Base-by-base conservation (phyloP, 2,113 vertebrate species). In the Ceuthmochares aereus region DNA sequence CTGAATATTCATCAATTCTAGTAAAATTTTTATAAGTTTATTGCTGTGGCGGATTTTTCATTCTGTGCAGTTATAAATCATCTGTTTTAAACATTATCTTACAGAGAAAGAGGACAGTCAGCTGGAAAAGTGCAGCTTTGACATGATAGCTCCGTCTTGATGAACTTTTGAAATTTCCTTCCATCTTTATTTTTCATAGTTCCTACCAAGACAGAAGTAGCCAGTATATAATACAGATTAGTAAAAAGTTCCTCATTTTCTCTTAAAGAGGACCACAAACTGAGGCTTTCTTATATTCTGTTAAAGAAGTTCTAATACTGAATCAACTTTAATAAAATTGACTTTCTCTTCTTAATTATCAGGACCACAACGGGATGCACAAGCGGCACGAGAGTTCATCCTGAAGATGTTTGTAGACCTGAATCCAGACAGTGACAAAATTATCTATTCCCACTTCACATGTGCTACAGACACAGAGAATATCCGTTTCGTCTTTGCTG, bases 361-460 rank as follows among this genome's bases (percentile, higher is more conserved):
- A 99, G 99, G 99, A 97, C 98, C 99, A 20, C 99, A 99, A 75
- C 97, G 99, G 90, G 99, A 99, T 88, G 98, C 99, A 68, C 99
- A 99, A 91, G 99, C 99, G 3, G 99, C 98, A 87, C 98, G 99
- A 93, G 99, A 99, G 96, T 99, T 99, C 86, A 99, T 99, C 97
- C 96, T 99, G 96, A 99, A 99, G 98, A 99, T 99, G 99, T 99
- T 99, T 12, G 99, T 99, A 96, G 99, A 99, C 97, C 99, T 99
- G 98, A 99, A 99, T 92, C 99, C 99, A 75, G 99, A 99, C 97
- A 99, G 98, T 97, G 99, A 99, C 95, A 99, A 99, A 98, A 99
- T 99, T 87, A 99, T 99, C 98, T 99, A 99, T 98, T 99, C 99
- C 49, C 99, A 99, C 98, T 99, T 99, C 98, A 99, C 99, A 7